Evolutionary conservation across 2,888 invertebrate genomes (phyloP).

Genomic region (Anticlea derivata): DNA sequence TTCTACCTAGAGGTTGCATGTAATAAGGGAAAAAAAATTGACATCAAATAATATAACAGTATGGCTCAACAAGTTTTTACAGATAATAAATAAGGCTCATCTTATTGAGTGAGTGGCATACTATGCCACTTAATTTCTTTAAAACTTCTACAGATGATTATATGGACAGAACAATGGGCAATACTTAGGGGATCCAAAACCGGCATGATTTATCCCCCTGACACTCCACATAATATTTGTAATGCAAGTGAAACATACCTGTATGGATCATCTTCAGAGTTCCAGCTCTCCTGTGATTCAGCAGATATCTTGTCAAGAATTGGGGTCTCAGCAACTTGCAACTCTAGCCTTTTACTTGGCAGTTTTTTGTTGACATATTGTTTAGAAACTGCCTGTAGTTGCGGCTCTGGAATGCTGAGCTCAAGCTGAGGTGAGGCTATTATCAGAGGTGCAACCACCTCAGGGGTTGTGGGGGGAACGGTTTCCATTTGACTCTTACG

Average conservation of each 20-base stretch:
- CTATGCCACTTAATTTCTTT: too few relatives aligned
- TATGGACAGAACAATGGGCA: too few relatives aligned
- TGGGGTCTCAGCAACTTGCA: conserved; percentile 39
- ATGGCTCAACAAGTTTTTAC: too few relatives aligned
- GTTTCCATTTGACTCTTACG: conserved; percentile 79
- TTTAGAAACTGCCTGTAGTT: conserved; percentile 56
- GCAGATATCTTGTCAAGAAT: conserved; percentile 69
- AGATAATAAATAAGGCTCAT: too few relatives aligned
- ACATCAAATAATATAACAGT: too few relatives aligned
- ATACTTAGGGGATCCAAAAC: too few relatives aligned
- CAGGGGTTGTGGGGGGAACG: conserved; percentile 30
- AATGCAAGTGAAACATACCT: conserved; percentile 66
- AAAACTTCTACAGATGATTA: too few relatives aligned
- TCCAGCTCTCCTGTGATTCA: conserved; percentile 87
- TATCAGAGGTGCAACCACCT: conserved; percentile 37
- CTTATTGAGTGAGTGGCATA: too few relatives aligned
- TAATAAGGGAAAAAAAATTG: too few relatives aligned
- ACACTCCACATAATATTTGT: background rate
- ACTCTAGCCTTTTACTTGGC: conserved; percentile 57
- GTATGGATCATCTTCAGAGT: conserved; percentile 96
- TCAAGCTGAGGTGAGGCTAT: conserved; percentile 48
- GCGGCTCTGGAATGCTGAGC: conserved; percentile 58
- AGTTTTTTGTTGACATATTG: conserved; percentile 71
- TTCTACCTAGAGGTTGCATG: too few relatives aligned
- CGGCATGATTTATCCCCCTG: too few relatives aligned